Base-by-base conservation (phyloP, 2,888 invertebrate genomes). In the Drosophila nr. medialis region DNA sequence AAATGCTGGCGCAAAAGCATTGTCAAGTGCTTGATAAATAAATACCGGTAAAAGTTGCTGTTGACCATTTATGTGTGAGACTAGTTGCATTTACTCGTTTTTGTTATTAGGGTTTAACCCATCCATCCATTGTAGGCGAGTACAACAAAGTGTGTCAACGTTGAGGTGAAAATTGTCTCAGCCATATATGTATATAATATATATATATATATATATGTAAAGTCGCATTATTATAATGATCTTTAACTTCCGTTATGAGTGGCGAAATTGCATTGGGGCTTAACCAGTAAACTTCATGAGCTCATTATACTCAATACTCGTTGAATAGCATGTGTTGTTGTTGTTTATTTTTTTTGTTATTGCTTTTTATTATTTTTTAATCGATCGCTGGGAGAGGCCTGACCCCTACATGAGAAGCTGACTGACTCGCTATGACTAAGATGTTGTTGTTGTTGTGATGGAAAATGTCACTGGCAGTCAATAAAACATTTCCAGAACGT, bases 41-140 rank as follows among this genome's bases (percentile, higher is more conserved):
- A 77, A 77, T 71, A 24, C 61, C 77, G 77, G 77, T 77, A 77
- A 77, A 75, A 77, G 77, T 62, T 71, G 77, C 27, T 77, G 63
- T 74, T 70, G 74, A 77, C 77, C 77, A 69, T 77, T 45, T 45
- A 45, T 72, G 75, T 51, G 54, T 54, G 66, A 59, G 50, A 29
- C 40, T 51, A 34, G 42, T 66, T 67, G 60, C 66, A 58, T 11
- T 56, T 50, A 49, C 27, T 3, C 27, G 29, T 11, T 29, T 29
- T 59, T 34, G 34, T 63, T 38, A 21, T 18, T 49, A 65, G 76
- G 76, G 76, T 77, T 77, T 76, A 73, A 68, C 77, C 76, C 77
- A 71, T 45, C 48, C 62, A 56, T 56, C 64, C 64, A 50, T 50
- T 55, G 67, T 67, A 50, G 56, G 56, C 40, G 56, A 45, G 58